These are phyloP conservation scores for Trachelus troglodyta DNA, from an alignment of 2,888 invertebrate genomes.

Conservation along the genomic window DNA sequence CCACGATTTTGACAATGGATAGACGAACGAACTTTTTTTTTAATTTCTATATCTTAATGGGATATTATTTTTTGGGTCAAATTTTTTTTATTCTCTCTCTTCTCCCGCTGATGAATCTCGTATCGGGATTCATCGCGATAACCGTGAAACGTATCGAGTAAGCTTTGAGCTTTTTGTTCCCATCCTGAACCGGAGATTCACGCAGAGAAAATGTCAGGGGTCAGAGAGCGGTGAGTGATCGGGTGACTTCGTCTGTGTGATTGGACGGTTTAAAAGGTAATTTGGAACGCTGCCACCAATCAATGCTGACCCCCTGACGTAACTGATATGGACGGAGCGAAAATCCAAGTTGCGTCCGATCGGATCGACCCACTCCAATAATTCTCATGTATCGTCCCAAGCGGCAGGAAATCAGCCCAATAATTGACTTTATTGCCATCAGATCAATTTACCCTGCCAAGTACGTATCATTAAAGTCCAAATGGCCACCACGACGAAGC, in stretches of 20 bases:
- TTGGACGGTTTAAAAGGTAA: constrained; percentile 49
- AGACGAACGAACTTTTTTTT: too few relatives aligned
- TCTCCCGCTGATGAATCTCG: too few relatives aligned
- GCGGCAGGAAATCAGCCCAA: neutral
- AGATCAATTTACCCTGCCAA: neutral
- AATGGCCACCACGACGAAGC: neutral
- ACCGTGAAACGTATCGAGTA: neutral
- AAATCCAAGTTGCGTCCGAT: constrained; percentile 46
- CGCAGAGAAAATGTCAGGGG: neutral
- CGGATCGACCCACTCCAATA: constrained; percentile 1
- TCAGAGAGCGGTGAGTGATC: neutral
- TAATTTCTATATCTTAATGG: neutral
- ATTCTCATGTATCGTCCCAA: constrained; percentile 3
- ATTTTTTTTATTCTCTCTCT: neutral
- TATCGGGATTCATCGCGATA: neutral
- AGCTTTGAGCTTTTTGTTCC: neutral
- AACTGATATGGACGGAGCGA: constrained; percentile 45
- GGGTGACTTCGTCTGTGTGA: constrained; percentile 24
- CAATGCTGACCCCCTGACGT: constrained; percentile 45
- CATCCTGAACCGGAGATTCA: neutral
- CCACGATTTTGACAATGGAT: neutral
- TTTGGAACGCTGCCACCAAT: constrained; percentile 57
- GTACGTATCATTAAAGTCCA: neutral
- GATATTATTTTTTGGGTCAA: neutral
- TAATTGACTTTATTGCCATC: neutral